Base-by-base conservation (phyloP, 2,888 invertebrate species). In the Hirtodrosophila confusa region DNA sequence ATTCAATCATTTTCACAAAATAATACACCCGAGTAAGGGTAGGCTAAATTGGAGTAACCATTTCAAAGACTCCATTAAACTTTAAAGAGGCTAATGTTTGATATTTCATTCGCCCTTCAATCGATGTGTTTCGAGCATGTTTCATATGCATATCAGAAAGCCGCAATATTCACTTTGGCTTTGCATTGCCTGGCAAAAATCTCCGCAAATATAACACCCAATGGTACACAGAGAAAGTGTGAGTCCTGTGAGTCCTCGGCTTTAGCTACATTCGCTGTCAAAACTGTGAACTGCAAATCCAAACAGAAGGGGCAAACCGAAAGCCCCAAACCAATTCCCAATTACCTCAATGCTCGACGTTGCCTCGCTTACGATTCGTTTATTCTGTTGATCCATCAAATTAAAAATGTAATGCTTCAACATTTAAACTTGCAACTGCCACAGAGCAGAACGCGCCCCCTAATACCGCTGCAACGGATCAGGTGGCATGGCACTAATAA, bases 361-460 rank as follows among this genome's bases (percentile, higher is more conserved):
- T 76, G 64, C 54, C 67, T 84, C 87, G 75, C 87, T 82, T 86
- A 85, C 89, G 90, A 89, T 89, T 90, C 90, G 90, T 89, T 90
- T 85, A 85, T 86, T 89, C 89, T 89, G 89, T 89, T 90, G 90
- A 89, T 89, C 86, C 76, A 90, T 90, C 79, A 84, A 89, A 89
- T 89, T 89, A 89, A 89, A 90, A 89, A 87, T 80, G 78, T 79
- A 79, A 76, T 87, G 79, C 84, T 89, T 78, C 82, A 85, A 89
- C 86, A 89, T 88, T 89, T 88, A 78, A 71, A 75, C 74, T 56
- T 51, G 24, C 66, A 53, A 31, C 55, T 45, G 36, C 33, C 17
- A 41, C 11, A 17, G 2, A 10, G 40, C 8, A 1, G 11, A 50
- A n/a, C 24, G 12, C 31, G n/a, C 29, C 53, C 49, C 3, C 68